Conservation (phyloP, 2,888 invertebrate species). For the Augiades crinisus region DNA sequence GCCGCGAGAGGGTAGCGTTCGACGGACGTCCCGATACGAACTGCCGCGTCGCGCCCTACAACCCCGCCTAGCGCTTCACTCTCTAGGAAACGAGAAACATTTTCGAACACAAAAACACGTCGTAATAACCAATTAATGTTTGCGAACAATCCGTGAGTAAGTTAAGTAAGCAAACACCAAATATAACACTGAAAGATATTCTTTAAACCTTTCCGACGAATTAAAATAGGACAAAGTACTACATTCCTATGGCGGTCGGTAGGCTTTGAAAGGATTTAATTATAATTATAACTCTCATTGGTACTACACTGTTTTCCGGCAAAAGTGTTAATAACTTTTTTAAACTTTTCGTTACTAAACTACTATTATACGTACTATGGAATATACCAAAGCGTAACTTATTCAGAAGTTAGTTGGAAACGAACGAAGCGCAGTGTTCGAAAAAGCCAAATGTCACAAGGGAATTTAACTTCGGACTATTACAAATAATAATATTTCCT, state of each 20-base stretch:
- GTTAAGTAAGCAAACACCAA: conserved; percentile 15
- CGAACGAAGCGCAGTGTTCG: conserved; percentile 1
- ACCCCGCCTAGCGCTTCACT: conserved; percentile 65
- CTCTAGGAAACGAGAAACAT: conserved; percentile 56
- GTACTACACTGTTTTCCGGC: too few species aligned
- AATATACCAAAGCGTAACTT: background rate
- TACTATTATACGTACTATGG: background rate
- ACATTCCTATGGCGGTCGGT: background rate
- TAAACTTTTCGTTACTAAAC: too few species aligned
- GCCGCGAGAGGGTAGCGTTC: conserved; percentile 57
- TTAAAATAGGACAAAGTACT: background rate
- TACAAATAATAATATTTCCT: conserved; percentile 2
- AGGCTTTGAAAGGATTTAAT: background rate
- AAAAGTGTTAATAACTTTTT: too few species aligned
- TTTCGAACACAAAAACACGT: conserved; percentile 50
- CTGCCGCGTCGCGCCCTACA: conserved; percentile 70
- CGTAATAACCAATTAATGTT: conserved; percentile 51
- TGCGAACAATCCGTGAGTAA: conserved; percentile 43
- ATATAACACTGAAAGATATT: conserved; percentile 10
- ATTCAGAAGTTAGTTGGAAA: conserved; percentile 1
- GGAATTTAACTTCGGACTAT: background rate
- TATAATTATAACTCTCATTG: too few species aligned
- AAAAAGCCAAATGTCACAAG: background rate
- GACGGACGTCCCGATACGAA: conserved; percentile 62
- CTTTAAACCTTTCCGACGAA: background rate